These are phyloP conservation scores for Mandrillus leucophaeus DNA, from an alignment of 2,113 vertebrate species.

Conservation along the genomic window DNA sequence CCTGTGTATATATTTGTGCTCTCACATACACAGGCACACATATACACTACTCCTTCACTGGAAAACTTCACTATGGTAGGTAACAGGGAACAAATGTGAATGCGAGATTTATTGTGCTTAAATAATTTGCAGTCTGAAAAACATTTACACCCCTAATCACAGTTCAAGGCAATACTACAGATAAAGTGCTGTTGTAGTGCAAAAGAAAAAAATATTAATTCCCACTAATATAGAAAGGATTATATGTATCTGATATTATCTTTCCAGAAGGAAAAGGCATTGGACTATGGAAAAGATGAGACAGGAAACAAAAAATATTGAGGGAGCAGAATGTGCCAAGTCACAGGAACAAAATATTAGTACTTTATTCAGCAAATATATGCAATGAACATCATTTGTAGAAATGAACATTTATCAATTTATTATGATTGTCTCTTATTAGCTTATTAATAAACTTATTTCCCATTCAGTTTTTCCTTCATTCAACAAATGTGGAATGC, in stretches of 20 bases:
- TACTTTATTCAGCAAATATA: not conserved
- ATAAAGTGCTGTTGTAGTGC: not conserved
- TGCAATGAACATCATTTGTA: not conserved
- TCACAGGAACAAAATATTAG: not conserved
- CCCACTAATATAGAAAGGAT: not conserved
- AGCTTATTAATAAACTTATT: not conserved
- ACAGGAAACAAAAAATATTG: not conserved
- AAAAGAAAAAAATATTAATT: not conserved
- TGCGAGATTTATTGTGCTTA: not conserved
- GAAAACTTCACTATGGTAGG: not conserved
- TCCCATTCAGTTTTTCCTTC: not conserved
- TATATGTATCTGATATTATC: not conserved
- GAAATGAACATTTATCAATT: not conserved
- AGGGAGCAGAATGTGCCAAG: not conserved
- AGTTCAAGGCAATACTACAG: not conserved
- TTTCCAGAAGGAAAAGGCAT: not conserved
- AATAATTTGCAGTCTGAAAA: not conserved
- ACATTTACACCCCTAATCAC: not conserved
- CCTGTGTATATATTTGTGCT: not conserved
- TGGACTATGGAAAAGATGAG: not conserved
- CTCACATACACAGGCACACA: not conserved
- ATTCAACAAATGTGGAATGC: not conserved
- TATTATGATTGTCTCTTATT: no score
- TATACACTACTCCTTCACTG: not conserved
- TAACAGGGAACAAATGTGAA: not conserved